Conservation (phyloP, 2,113 vertebrate genomes). For the Tursiops truncatus region DNA sequence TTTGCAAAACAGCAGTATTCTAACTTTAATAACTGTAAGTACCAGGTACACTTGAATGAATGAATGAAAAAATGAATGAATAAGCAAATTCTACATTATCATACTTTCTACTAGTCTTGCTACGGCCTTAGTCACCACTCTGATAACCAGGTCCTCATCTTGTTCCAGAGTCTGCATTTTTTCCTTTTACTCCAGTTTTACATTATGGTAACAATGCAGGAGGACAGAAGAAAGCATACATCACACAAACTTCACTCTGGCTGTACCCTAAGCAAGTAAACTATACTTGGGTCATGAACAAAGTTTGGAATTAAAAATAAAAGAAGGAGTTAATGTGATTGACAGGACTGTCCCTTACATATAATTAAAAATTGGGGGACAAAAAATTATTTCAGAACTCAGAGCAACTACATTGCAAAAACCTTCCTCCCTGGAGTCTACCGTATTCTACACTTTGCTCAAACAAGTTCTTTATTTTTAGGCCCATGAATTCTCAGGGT, state of each 20-base stretch:
- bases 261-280: background rate
- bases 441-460: background rate
- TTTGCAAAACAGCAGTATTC: background rate
- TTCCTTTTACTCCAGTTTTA: background rate
- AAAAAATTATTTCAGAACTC: background rate
- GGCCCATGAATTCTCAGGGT: background rate
- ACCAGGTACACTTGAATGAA: background rate
- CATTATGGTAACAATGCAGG: background rate
- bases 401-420: background rate
- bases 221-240: background rate
- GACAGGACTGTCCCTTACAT: background rate
- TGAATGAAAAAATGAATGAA: background rate
- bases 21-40: conserved; percentile 2
- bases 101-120: background rate
- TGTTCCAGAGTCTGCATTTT: background rate
- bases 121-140: background rate
- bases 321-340: background rate
- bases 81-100: background rate
- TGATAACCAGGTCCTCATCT: background rate
- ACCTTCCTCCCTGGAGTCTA: background rate
- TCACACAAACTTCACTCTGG: background rate
- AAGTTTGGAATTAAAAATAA: conserved; percentile 28
- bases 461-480: conserved; percentile 19
- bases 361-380: background rate
- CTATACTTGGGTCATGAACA: background rate